Base-by-base conservation (phyloP, 2,113 vertebrate species). In the Neomonachus schauinslandi region DNA sequence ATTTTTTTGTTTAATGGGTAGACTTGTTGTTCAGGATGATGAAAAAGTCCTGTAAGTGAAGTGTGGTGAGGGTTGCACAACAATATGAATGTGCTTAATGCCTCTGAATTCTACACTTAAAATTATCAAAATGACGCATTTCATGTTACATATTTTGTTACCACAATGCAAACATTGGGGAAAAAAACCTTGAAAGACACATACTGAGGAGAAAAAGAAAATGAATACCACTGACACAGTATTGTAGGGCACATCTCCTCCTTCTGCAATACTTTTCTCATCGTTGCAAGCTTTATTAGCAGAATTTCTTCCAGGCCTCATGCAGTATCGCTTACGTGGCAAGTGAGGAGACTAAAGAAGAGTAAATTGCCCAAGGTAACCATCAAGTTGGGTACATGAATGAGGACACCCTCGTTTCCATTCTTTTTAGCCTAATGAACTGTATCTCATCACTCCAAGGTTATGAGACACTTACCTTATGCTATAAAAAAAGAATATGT, bases 391-490 rank as follows among this genome's bases (percentile, higher is more conserved):
- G 14, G 8, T 14, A 51, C 24, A 28, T 31, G 8, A 92, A 42
- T 79, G 39, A 90, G 33, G 80, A 85, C 10, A 39, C 18, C 1
- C 26, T 83, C 4, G 2, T 71, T 89, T 88, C 81, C 31, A n/a
- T 31, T 22, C 33, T 79, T 95, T 95, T 94, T 84, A 97, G 31
- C 28, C 87, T 57, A 93, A 14, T 53, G 39, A 67, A 59, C 57
- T 94, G 6, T 26, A 42, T 65, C 76, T 91, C 36, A 31, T 88
- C 61, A 61, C 26, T 91, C 91, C 79, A 86, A 95, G 51, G 4
- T 80, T 87, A 55, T 51, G 26, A 86, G 55, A 71, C 67, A 83
- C 18, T 79, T 39, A 72, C 2, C 31, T 89, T 57, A 49, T 36
- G 6, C 71, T 77, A 53, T 14, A 69, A 55, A 91, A 36, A 96